Conservation (phyloP, 2,888 invertebrate species). For the Chrysolina oricalcia region DNA sequence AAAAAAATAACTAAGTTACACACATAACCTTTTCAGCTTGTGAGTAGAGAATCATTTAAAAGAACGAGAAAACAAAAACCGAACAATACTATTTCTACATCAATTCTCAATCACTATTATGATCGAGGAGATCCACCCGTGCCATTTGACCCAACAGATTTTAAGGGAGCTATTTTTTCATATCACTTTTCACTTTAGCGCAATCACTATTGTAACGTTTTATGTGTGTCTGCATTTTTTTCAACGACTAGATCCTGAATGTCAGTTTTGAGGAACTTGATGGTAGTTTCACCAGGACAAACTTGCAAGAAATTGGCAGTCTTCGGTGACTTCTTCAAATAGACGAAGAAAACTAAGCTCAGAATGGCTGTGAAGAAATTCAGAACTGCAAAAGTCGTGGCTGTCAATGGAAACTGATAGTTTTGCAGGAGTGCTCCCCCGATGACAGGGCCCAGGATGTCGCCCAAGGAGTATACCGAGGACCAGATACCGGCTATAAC, state of each 20-base stretch:
- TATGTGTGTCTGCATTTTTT: neutral
- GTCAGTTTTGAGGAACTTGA: neutral
- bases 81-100: too few species aligned
- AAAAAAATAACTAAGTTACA: too few species aligned
- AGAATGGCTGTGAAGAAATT: conserved; percentile 73
- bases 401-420: conserved; percentile 80
- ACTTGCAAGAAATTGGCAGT: conserved; percentile 35
- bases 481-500: conserved; percentile 85
- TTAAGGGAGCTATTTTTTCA: neutral
- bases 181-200: neutral
- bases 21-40: too few species aligned
- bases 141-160: too few species aligned
- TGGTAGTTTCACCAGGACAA: conserved; percentile 22
- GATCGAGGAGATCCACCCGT: too few species aligned
- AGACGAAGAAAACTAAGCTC: conserved; percentile 57
- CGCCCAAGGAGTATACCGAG: conserved; percentile 83
- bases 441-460: conserved; percentile 79
- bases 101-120: too few species aligned
- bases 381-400: conserved; percentile 77
- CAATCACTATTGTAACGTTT: neutral
- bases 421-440: conserved; percentile 79
- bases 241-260: neutral
- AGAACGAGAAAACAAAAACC: too few species aligned
- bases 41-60: too few species aligned
- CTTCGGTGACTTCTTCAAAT: conserved; percentile 33